Percentiles rank a stretch among this genome's conserved stretches.
These are phyloP conservation scores for Panagrolaimus sp. DNA, from an alignment of 1,140 invertebrate genomes.

Conservation along the genomic window DNA sequence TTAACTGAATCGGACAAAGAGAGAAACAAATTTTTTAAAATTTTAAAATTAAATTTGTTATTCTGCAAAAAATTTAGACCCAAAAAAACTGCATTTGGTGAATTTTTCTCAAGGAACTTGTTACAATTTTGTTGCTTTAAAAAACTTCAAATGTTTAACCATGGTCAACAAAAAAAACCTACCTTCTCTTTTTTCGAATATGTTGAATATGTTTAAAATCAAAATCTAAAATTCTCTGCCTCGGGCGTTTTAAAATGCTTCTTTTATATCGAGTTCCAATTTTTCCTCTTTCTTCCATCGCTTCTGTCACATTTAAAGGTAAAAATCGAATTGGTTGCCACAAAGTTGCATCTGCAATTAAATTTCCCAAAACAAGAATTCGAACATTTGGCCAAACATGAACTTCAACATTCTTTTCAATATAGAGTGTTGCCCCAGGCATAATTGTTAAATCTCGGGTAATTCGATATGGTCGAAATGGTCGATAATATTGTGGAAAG, in stretches of 20 bases:
- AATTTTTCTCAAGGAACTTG: too few relatives aligned
- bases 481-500: conserved; percentile 47
- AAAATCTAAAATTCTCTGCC: background rate
- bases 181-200: conserved; percentile 10
- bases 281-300: conserved; percentile 33
- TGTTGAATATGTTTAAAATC: background rate
- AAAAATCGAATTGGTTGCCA: conserved; percentile 77
- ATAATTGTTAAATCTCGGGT: conserved; percentile 83
- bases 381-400: conserved; percentile 94
- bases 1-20: too few relatives aligned
- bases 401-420: conserved; percentile 81
- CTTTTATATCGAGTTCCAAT: conserved; percentile 37
- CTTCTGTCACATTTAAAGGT: conserved; percentile 64
- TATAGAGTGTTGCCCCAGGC: conserved; percentile 77
- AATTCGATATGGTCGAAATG: conserved; percentile 57
- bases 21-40: too few relatives aligned
- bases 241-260: background rate
- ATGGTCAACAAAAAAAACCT: background rate
- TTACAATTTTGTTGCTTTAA: too few relatives aligned
- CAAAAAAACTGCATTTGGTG: too few relatives aligned
- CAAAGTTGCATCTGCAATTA: conserved; percentile 76
- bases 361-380: conserved; percentile 83
- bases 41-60: too few relatives aligned
- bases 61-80: too few relatives aligned
- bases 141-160: too few relatives aligned